phyloP scores from a whole-genome alignment of 2,113 vertebrate species.

The Chelonoidis abingdonii region DNA sequence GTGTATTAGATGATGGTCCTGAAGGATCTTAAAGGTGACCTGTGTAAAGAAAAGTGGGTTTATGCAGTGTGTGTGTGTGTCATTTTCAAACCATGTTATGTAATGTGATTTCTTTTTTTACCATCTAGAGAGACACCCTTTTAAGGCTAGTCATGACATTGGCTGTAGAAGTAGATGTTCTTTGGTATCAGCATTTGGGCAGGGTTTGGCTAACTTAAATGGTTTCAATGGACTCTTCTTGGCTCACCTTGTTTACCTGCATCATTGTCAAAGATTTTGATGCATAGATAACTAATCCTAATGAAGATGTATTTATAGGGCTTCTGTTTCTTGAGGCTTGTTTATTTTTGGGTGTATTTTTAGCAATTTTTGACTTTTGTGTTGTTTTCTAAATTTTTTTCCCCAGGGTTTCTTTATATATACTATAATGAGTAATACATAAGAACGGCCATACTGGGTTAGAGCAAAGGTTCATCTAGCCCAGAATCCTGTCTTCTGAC shows the following conservation, averaged over 20 bases:
- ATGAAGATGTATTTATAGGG: neutral
- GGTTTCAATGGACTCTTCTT: neutral
- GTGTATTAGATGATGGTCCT: neutral
- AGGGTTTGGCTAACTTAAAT: neutral
- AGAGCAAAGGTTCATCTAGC: too few relatives aligned
- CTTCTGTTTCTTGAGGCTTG: neutral
- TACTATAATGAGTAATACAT: neutral
- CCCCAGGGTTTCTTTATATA: neutral
- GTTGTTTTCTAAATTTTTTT: neutral
- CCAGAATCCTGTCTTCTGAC: too few relatives aligned
- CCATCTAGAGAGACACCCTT: neutral
- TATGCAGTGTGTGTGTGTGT: too few relatives aligned
- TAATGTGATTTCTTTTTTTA: neutral
- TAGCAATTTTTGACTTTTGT: neutral
- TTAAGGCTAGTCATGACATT: neutral
- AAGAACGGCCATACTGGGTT: too few relatives aligned
- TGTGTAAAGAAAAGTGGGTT: neutral
- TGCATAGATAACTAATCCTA: neutral
- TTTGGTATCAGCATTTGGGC: neutral
- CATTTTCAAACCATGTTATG: neutral
- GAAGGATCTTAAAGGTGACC: neutral
- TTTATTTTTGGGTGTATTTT: neutral
- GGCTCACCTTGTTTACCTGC: neutral
- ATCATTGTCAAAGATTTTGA: neutral
- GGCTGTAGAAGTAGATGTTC: neutral